Base-by-base conservation (phyloP, 1,140 invertebrate genomes). In the Melipona quadrifasciata region DNA sequence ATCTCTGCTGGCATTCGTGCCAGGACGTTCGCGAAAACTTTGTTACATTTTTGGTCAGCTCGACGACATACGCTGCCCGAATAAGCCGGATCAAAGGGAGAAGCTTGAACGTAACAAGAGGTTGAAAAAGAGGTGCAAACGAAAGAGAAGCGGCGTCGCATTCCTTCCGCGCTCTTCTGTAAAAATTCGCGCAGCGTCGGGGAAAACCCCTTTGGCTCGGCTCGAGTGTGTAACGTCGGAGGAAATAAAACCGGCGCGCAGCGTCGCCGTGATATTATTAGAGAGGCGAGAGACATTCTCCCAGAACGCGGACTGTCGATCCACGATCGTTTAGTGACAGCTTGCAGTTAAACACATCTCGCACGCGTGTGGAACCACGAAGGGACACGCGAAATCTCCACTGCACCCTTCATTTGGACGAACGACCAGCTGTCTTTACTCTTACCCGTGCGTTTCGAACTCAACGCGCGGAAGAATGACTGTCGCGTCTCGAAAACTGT, bases 31-130 rank as follows among this genome's bases (percentile, higher is more conserved):
- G 86, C 85, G 83, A 82, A 92, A 94, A 94, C 92, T 94, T 94
- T 94, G 93, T 93, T 93, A 93, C 90, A 93, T 94, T 94, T 94
- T 94, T 94, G 90, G 91, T 92, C 89, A 81, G 86, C 89, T 91
- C 85, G 88, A 87, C 86, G 90, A 92, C 91, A 85, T 81, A 89
- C 85, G 84, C 86, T 75, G 87, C 84, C 91, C 86, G 87, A 91
- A 86, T 92, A 92, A 93, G 89, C 76, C 90, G 89, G 92, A 94
- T 94, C 93, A 94, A 94, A 94, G 93, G 91, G 92, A 91, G 89
- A 88, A 84, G 89, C 79, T 51, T 73, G 78, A 82, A 89, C 72
- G 61, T 82, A 80, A 71, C 81, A 75, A 81, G 87, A 84, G 73
- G 47, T 68, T 72, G 75, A 64, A 77, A 86, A 65, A 79, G 58